Percentiles rank a stretch among this genome's conserved stretches.
phyloP scores from a whole-genome alignment of 1,140 invertebrate species.

The Hyposmocoma kahamanoa region DNA sequence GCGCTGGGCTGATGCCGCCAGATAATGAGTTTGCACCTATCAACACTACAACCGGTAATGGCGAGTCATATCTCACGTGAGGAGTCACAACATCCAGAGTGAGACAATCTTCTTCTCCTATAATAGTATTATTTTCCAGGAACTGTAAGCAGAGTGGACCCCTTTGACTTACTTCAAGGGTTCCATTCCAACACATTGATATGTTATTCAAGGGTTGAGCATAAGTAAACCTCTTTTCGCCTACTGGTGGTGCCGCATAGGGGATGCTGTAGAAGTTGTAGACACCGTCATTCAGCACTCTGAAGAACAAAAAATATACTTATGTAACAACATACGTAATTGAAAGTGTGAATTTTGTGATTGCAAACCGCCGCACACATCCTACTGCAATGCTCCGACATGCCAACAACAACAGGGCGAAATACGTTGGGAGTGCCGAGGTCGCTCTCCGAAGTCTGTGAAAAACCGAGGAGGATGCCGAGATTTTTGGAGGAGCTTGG shows the following conservation, averaged over 20 bases:
- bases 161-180: slow-evolving; percentile 79
- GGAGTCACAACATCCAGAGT: slow-evolving; percentile 86
- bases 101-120: slow-evolving; percentile 86
- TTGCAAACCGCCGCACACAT: no score
- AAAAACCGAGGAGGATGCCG: no score
- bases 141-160: slow-evolving; percentile 80
- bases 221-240: slow-evolving; percentile 80
- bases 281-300: slow-evolving; percentile 81
- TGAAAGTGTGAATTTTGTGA: slow-evolving; percentile 2
- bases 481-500: no score
- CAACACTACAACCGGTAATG: slow-evolving; percentile 86
- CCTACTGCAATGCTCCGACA: no score
- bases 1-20: slow-evolving; percentile 81
- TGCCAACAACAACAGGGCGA: no score
- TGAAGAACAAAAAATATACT: slow-evolving; percentile 46
- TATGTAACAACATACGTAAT: slow-evolving; percentile 5
- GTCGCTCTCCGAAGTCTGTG: no score
- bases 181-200: slow-evolving; percentile 87
- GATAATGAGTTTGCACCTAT: slow-evolving; percentile 84
- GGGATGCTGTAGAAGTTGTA: slow-evolving; percentile 90
- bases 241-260: slow-evolving; percentile 86
- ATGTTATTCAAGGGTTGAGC: slow-evolving; percentile 79
- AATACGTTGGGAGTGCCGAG: no score
- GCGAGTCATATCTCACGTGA: slow-evolving; percentile 81
- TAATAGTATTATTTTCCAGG: slow-evolving; percentile 76